phyloP scores from a whole-genome alignment of 2,113 vertebrate genomes.

The Sorex araneus region DNA sequence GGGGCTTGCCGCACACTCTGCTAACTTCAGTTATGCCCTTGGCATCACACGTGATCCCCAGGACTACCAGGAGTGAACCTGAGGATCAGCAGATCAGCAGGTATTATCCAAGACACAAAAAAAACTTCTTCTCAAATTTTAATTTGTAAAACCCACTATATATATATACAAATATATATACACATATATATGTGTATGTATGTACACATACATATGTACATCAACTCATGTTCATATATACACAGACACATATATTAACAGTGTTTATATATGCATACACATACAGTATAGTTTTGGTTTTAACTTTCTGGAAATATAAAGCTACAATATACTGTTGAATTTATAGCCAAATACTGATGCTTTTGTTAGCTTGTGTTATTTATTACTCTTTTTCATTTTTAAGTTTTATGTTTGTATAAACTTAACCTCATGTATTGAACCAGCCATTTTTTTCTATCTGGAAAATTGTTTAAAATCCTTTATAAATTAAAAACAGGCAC shows the following conservation, averaged over 20 bases:
- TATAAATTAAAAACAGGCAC: neutral
- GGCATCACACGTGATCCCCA: too few species aligned
- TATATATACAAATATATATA: neutral
- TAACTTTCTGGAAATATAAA: neutral
- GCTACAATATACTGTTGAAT: neutral
- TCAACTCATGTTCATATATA: too few species aligned
- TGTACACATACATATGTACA: too few species aligned
- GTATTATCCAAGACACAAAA: too few species aligned
- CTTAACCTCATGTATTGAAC: neutral
- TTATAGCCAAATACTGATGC: neutral
- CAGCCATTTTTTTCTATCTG: neutral
- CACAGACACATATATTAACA: too few species aligned
- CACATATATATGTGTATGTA: too few species aligned
- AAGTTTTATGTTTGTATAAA: neutral
- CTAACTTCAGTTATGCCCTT: too few species aligned
- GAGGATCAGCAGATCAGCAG: too few species aligned
- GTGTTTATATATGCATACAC: neutral
- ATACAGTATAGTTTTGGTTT: neutral
- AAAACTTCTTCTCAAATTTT: conserved; percentile 17
- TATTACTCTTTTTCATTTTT: neutral
- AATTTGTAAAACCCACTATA: neutral
- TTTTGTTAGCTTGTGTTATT: conserved; percentile 3
- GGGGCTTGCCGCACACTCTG: too few species aligned
- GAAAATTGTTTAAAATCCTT: neutral
- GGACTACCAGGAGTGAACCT: too few species aligned